Conservation (phyloP, 2,888 invertebrate genomes). For the Acanthococcus lagerstroemiae region DNA sequence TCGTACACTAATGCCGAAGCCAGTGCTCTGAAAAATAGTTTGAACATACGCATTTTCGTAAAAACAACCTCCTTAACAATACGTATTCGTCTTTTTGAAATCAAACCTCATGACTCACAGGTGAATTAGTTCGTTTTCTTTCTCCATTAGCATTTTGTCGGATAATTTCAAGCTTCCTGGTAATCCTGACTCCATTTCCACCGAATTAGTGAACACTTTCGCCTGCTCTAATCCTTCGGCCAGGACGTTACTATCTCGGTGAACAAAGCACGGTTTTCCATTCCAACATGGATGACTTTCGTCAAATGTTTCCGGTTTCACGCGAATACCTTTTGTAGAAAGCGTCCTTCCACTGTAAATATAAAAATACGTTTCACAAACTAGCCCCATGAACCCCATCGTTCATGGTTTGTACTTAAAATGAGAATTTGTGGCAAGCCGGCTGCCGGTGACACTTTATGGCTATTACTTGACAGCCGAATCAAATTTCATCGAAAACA, state of each 20-base stretch:
- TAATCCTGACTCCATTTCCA: slow-evolving; percentile 52
- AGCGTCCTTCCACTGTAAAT: too few relatives aligned
- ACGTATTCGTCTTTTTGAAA: not conserved
- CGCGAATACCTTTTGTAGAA: too few relatives aligned
- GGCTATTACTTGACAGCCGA: too few relatives aligned
- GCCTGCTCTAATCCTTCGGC: slow-evolving; percentile 67
- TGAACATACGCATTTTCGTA: too few relatives aligned
- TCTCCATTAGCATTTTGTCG: slow-evolving; percentile 7
- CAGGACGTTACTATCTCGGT: slow-evolving; percentile 53
- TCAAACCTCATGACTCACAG: slow-evolving; percentile 40
- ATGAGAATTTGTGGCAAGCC: too few relatives aligned
- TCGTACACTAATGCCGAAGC: slow-evolving; percentile 52
- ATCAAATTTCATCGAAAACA: too few relatives aligned
- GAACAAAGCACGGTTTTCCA: slow-evolving; percentile 47
- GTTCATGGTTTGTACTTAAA: too few relatives aligned
- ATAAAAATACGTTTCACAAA: too few relatives aligned
- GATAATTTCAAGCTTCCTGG: slow-evolving; percentile 49
- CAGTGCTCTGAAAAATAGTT: slow-evolving; percentile 6
- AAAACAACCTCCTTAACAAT: not conserved
- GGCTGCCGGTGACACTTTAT: too few relatives aligned
- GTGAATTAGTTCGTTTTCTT: slow-evolving; percentile 48
- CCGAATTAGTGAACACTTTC: slow-evolving; percentile 67
- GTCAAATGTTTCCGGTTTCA: too few relatives aligned
- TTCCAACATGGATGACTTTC: slow-evolving; percentile 32
- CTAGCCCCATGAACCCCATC: too few relatives aligned